Evolutionary conservation across 2,113 vertebrate genomes (phyloP).

Genomic region (Crotophaga sulcirostris): DNA sequence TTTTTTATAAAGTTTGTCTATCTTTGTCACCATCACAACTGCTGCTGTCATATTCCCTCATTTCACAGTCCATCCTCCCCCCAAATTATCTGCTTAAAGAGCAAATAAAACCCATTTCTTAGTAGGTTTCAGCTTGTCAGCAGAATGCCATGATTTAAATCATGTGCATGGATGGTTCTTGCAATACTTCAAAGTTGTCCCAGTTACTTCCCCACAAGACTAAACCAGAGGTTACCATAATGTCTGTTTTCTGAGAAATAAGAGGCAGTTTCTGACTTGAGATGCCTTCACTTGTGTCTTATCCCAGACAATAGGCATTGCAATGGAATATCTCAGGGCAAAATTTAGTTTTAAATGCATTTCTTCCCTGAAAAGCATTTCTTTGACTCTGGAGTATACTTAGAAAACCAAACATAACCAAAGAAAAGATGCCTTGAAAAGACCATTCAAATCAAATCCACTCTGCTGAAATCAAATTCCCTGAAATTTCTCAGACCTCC

Average conservation of each 20-base stretch:
- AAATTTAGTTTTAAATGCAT: not conserved
- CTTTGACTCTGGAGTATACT: not conserved
- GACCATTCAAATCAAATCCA: not conserved
- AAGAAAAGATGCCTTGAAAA: not conserved
- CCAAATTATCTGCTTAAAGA: conserved; percentile 12
- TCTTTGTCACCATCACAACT: not conserved
- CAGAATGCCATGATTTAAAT: not conserved
- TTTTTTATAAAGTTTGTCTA: not conserved
- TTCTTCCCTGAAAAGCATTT: not conserved
- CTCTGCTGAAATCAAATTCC: not conserved
- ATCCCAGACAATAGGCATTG: rapidly evolving
- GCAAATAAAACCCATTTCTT: conserved; percentile 32
- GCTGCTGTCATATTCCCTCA: not conserved
- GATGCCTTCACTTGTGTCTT: not conserved
- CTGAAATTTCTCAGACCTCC: not conserved
- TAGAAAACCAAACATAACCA: not conserved
- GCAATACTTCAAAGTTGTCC: not conserved
- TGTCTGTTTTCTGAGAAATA: not conserved
- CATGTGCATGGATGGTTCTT: not conserved
- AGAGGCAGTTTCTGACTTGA: not conserved
- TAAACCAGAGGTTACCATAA: not conserved
- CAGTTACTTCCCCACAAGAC: not conserved
- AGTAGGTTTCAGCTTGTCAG: conserved; percentile 11
- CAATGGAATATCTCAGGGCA: not conserved
- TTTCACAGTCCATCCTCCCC: not conserved